These are phyloP conservation scores for Hyposoter didymator DNA, from an alignment of 2,888 invertebrate species.

Conservation along the genomic window DNA sequence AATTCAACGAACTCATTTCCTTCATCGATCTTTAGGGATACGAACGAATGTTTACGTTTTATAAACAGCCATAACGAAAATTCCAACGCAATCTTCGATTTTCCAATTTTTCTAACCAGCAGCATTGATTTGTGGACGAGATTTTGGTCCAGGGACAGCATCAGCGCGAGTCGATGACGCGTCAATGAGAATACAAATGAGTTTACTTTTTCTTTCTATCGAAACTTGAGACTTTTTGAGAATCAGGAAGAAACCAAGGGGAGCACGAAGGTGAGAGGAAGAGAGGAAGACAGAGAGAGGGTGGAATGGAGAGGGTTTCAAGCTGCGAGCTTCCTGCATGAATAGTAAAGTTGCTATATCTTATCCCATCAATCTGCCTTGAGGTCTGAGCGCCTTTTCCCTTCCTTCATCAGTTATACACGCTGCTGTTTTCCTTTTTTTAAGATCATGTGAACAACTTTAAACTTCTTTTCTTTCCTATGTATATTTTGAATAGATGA, in stretches of 20 bases:
- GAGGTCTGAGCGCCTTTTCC: conserved; percentile 54
- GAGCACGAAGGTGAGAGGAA: background rate
- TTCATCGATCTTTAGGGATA: background rate
- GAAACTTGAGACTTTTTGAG: background rate
- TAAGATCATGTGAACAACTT: conserved; percentile 51
- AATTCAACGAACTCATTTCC: background rate
- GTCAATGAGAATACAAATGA: background rate
- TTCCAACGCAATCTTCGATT: background rate
- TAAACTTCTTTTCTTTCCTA: conserved; percentile 47
- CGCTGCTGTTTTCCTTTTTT: conserved; percentile 18
- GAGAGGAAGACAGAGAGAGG: background rate
- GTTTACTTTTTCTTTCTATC: background rate
- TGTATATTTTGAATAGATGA: conserved; percentile 34
- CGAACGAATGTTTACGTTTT: background rate
- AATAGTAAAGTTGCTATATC: conserved; percentile 46
- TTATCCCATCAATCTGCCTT: conserved; percentile 65
- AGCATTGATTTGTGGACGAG: too few relatives aligned
- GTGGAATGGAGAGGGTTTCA: conserved; percentile 25
- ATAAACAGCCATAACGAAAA: background rate
- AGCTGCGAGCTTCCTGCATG: conserved; percentile 48
- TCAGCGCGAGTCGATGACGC: background rate
- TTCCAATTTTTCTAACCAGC: background rate
- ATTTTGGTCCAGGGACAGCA: too few relatives aligned
- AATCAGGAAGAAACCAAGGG: background rate
- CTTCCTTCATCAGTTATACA: conserved; percentile 41